Percentiles rank a stretch among this genome's conserved stretches.
Evolutionary conservation across 2,113 vertebrate species (phyloP).

Genomic region (Zosterops hypoxanthus): DNA sequence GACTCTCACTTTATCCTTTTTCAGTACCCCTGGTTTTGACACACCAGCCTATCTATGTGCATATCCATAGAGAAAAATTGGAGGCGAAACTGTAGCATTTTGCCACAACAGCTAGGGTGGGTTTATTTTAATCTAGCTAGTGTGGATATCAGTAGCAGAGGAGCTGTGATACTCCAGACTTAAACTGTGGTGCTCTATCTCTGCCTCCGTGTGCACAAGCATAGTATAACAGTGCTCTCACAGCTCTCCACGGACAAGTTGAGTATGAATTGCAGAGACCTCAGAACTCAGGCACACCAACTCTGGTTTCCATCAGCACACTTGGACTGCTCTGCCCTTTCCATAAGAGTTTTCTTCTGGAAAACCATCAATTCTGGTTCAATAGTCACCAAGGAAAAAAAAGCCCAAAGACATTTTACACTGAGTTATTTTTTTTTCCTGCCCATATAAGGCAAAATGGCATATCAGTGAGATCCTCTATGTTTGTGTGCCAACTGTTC

Average conservation of each 20-base stretch:
- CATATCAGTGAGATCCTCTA: background rate
- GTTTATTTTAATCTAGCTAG: background rate
- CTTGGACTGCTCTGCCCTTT: background rate
- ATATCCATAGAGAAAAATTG: background rate
- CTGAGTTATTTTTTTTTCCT: background rate
- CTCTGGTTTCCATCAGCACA: background rate
- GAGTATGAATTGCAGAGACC: background rate
- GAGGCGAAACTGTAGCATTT: background rate
- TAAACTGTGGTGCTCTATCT: background rate
- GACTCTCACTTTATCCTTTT: background rate
- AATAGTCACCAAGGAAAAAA: too few relatives aligned
- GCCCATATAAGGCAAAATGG: background rate
- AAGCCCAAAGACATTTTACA: background rate
- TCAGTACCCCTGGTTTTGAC: background rate
- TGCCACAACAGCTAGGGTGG: background rate
- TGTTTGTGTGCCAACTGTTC: background rate
- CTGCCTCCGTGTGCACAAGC: rapidly evolving
- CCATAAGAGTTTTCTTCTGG: background rate
- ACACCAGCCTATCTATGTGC: background rate
- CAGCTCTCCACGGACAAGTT: background rate
- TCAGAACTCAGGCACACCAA: background rate
- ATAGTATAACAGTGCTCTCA: background rate
- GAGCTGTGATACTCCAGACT: background rate
- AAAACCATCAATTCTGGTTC: background rate
- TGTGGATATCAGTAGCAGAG: background rate